A percentile compares a stretch with the other conserved stretches of the same genome.
Evolutionary conservation across 2,797 vertebrate species (phyloP).

Genomic region (Cirrhinus mrigala): DNA sequence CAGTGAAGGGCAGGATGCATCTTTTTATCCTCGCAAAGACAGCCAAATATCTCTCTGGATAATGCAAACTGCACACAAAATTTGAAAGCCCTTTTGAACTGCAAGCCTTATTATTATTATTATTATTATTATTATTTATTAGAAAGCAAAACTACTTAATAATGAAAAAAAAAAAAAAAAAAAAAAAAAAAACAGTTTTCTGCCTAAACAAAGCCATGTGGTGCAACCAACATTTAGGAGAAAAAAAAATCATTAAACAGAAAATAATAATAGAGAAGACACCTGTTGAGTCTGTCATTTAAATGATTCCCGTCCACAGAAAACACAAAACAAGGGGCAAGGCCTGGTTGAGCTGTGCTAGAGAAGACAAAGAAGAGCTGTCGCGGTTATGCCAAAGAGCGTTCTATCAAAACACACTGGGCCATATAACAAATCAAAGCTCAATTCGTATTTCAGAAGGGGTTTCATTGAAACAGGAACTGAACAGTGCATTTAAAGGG

Average conservation of each 20-base stretch:
- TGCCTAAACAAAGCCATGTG: not conserved
- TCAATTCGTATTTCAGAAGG: not conserved
- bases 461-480: not conserved
- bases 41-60: not conserved
- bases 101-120: not conserved
- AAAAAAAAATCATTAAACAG: not conserved
- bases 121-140: not conserved
- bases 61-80: not conserved
- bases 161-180: no score
- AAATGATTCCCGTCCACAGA: not conserved
- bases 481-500: no score
- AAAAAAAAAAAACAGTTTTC: not conserved
- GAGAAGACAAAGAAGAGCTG: not conserved
- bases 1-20: slow-evolving; percentile 17
- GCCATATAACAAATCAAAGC: not conserved
- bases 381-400: not conserved
- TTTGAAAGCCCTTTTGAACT: not conserved
- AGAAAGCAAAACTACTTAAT: not conserved
- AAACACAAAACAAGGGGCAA: not conserved
- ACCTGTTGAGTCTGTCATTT: not conserved
- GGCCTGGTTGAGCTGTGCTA: not conserved
- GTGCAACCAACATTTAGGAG: not conserved
- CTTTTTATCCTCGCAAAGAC: slow-evolving; percentile 35
- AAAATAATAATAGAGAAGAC: not conserved
- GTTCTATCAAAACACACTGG: not conserved